Percentiles rank a stretch among this genome's conserved stretches.
phyloP scores from a whole-genome alignment of 35 echinoderm and acorn worm genomes.

The Apostichopus japonicus region DNA sequence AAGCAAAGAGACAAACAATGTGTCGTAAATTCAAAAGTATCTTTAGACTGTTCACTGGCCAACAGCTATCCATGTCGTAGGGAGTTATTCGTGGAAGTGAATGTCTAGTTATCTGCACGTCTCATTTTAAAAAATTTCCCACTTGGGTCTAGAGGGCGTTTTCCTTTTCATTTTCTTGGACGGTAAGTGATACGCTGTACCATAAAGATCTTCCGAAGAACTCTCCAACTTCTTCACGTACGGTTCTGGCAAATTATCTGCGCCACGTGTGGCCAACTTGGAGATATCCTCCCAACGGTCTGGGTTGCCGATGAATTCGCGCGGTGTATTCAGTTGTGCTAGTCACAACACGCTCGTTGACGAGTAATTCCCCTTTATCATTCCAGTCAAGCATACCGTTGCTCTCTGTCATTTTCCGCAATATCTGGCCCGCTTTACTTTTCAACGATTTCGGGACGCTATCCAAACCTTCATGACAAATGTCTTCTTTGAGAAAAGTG shows the following conservation, averaged over 20 bases:
- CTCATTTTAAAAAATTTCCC: slow-evolving; percentile 6
- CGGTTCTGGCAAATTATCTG: background rate
- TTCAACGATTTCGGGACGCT: slow-evolving; percentile 1
- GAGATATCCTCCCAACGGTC: slow-evolving; percentile 25
- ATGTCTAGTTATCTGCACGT: too few species aligned
- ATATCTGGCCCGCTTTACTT: slow-evolving; percentile 6
- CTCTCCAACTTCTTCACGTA: background rate
- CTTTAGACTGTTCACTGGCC: background rate
- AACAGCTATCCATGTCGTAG: background rate
- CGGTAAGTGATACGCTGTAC: slow-evolving; percentile 48
- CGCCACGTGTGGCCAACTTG: background rate
- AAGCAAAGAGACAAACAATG: slow-evolving; percentile 12
- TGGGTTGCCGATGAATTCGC: slow-evolving; percentile 37
- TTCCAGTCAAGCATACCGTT: background rate
- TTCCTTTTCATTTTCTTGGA: background rate
- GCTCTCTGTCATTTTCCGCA: background rate
- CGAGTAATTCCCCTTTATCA: background rate
- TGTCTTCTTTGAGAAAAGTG: too few species aligned
- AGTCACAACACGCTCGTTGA: background rate
- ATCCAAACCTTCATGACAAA: background rate
- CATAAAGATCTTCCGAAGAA: background rate
- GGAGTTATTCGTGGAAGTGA: too few species aligned
- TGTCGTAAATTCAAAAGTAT: background rate
- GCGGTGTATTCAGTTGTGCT: slow-evolving; percentile 11
- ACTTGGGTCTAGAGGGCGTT: background rate